Evolutionary conservation across 2,797 vertebrate genomes (phyloP).

Genomic region (Eulemur rubriventer): DNA sequence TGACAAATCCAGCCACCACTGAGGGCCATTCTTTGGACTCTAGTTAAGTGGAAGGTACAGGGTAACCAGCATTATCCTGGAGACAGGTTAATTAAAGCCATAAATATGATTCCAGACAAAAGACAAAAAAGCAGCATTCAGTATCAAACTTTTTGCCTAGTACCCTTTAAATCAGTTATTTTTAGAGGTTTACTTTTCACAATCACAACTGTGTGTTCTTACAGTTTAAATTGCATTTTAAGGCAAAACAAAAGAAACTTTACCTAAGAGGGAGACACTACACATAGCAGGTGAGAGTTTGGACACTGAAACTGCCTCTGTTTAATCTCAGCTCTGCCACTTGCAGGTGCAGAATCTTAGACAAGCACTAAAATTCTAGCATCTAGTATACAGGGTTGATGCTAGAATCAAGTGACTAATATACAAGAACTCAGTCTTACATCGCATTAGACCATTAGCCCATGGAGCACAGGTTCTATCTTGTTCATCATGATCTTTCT

Average conservation of each 20-base stretch:
- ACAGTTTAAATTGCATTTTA: conserved; percentile 18
- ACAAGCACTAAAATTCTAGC: not conserved
- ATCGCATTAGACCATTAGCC: not conserved
- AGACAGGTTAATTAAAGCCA: conserved; percentile 20
- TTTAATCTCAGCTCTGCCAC: not conserved
- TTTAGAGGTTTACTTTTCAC: not conserved
- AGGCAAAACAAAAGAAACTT: conserved; percentile 6
- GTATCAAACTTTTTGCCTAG: not conserved
- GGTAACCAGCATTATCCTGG: not conserved
- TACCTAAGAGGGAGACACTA: not conserved
- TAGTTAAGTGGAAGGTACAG: not conserved
- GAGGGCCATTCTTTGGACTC: not conserved
- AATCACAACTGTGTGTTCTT: not conserved
- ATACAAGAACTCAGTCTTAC: not conserved
- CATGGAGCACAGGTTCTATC: not conserved
- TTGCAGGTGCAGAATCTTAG: not conserved
- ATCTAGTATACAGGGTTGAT: not conserved
- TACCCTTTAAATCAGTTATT: not conserved
- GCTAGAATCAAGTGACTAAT: not conserved
- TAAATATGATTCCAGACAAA: conserved; percentile 20
- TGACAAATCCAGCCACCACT: not conserved
- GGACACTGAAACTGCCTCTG: not conserved
- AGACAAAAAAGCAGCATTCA: not conserved
- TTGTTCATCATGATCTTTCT: not conserved
- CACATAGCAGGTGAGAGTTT: not conserved